Conservation (phyloP, 2,797 vertebrate genomes). For the Spinus pinus region DNA sequence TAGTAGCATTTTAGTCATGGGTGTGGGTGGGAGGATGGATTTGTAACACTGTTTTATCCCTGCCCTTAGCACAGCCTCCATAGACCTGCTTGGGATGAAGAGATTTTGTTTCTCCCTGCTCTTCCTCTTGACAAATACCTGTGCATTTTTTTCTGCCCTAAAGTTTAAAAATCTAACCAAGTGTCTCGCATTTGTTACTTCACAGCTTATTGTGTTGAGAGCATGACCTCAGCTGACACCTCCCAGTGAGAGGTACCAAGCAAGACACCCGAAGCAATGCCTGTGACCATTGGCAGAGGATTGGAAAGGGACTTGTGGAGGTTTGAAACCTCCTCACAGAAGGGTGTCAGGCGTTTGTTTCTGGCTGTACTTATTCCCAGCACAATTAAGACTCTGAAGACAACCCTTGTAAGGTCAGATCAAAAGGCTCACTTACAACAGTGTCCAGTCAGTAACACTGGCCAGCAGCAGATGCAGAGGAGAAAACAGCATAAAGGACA, state of each 20-base stretch:
- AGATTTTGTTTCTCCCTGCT: neutral
- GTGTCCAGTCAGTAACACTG: neutral
- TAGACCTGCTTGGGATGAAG: neutral
- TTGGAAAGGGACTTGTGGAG: neutral
- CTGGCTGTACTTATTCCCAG: neutral
- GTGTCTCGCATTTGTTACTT: neutral
- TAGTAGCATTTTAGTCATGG: neutral
- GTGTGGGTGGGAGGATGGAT: neutral
- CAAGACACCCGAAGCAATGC: neutral
- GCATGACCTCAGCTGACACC: neutral
- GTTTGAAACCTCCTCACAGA: neutral
- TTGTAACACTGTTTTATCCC: neutral
- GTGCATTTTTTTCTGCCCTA: neutral
- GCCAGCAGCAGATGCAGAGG: neutral
- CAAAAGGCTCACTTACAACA: neutral
- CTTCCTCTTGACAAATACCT: neutral
- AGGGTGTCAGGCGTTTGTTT: neutral
- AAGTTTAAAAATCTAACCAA: neutral
- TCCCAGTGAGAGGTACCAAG: neutral
- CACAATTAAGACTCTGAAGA: neutral
- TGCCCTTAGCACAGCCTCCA: neutral
- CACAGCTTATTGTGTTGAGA: neutral
- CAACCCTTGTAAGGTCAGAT: neutral
- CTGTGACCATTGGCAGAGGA: neutral
- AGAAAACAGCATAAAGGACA: neutral